These are phyloP conservation scores for Psilopsiagon aurifrons DNA, from an alignment of 2,113 vertebrate species.

Conservation along the genomic window DNA sequence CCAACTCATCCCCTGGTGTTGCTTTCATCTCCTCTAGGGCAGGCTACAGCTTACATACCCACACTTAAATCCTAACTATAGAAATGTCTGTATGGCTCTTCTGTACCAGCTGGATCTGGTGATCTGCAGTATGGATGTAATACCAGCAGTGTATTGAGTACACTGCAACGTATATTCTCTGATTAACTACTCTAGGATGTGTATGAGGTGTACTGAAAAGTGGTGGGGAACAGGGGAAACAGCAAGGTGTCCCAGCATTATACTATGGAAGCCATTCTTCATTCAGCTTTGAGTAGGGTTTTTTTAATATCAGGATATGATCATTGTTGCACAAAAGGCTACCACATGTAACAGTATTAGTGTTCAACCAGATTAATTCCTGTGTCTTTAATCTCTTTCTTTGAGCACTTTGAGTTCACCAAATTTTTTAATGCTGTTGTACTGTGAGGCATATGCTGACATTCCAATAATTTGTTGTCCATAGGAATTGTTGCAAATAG, in stretches of 20 bases:
- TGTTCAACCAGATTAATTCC: neutral
- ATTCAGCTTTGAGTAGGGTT: neutral
- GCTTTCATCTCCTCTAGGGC: neutral
- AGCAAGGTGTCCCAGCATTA: neutral
- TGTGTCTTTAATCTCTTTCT: neutral
- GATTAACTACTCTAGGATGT: neutral
- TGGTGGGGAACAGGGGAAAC: neutral
- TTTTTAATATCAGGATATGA: neutral
- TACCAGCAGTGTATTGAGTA: neutral
- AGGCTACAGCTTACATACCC: neutral
- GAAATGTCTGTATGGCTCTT: neutral
- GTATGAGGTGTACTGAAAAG: neutral
- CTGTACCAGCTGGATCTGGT: neutral
- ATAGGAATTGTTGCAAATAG: constrained; percentile 16
- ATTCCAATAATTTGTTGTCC: constrained; percentile 10
- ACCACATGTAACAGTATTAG: neutral
- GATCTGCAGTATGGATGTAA: neutral
- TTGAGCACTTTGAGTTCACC: neutral
- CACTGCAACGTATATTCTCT: neutral
- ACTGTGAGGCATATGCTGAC: neutral
- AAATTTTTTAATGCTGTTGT: neutral
- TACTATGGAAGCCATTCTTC: neutral
- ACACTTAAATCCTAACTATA: neutral
- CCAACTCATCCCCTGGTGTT: neutral
- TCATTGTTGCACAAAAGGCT: neutral